Evolutionary conservation across 2,113 vertebrate species (phyloP), one percentile per base, ranked within the genome.

Genomic region (Neofelis nebulosa): DNA sequence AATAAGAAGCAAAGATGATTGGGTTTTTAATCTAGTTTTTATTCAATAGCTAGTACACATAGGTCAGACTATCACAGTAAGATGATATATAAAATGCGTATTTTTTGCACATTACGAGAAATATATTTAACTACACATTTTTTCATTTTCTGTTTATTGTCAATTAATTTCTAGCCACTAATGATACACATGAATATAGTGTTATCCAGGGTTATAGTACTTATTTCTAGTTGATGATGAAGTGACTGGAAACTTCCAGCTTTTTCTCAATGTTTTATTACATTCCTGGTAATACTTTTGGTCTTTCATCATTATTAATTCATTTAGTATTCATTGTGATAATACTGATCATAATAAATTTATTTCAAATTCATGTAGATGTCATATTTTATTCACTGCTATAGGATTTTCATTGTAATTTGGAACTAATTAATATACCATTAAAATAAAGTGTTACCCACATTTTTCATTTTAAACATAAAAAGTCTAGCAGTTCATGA

Each of bases 281-380:
- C 82, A 96, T 95, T 96, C 78, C 89, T 97, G 88, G 71, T 98
- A 97, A 97, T 97, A 91, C 94, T 97, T 97, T 89, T 74, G 91
- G 74, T 97, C 96, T 95, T 97, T 97, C 80, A 93, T 97, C 96
- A 96, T 98, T 97, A 97, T 97, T 98, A 98, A 98, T 98, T 98
- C 97, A 98, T 97, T 98, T 96, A 95, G 86, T 97, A 98, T 98
- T 98, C 98, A 97, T 87, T 90, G 89, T 95, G 12, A 92, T 98
- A 98, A 95, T 97, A 97, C 97, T 97, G 91, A 95, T 92, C 50
- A 94, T 95, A 96, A 92, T 98, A 98, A 97, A 97, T 98, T 97
- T 98, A 96, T 98, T 98, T 98, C 95, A 78, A 97, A 96, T 97
- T 96, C 88, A 85, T 68, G 57, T 95, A 78, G 80, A 92, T 96